These are phyloP conservation scores for Mesoligia furuncula DNA, from an alignment of 2,888 invertebrate genomes.

Conservation along the genomic window DNA sequence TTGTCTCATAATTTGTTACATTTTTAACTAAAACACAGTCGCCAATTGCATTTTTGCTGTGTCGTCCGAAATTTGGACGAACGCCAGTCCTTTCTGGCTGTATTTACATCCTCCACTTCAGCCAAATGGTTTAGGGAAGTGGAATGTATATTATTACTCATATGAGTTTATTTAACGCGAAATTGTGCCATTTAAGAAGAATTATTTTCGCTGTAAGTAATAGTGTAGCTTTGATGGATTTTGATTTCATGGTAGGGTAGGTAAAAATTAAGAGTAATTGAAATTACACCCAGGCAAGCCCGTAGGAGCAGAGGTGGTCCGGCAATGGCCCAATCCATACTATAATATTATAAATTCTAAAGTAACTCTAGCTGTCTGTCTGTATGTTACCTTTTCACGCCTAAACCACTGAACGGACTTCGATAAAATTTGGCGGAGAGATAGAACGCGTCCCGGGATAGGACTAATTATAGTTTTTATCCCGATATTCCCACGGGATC, in stretches of 20 bases:
- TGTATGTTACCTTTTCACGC: too few relatives aligned
- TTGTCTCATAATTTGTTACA: slow-evolving; percentile 27
- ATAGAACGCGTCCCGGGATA: too few relatives aligned
- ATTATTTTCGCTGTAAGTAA: too few relatives aligned
- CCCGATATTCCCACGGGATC: too few relatives aligned
- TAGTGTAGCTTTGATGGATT: too few relatives aligned
- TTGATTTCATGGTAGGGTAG: not conserved
- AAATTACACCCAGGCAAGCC: not conserved
- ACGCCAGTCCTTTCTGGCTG: slow-evolving; percentile 44
- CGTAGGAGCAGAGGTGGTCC: not conserved
- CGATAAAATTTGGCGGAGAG: too few relatives aligned
- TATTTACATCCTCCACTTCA: slow-evolving; percentile 45
- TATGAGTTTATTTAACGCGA: not conserved
- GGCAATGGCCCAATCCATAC: too few relatives aligned
- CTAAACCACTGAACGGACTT: too few relatives aligned
- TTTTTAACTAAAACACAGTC: slow-evolving; percentile 44
- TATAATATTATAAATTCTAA: too few relatives aligned
- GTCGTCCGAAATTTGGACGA: slow-evolving; percentile 53
- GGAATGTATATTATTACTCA: slow-evolving; percentile 6
- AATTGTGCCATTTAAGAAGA: not conserved
- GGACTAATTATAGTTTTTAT: too few relatives aligned
- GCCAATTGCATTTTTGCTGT: slow-evolving; percentile 48
- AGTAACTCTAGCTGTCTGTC: too few relatives aligned
- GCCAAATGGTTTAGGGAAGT: slow-evolving; percentile 33
- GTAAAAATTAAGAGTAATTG: not conserved